Percentiles rank a stretch among this genome's conserved stretches.
Evolutionary conservation across 2,113 vertebrate species (phyloP).

Genomic region (Puma concolor): DNA sequence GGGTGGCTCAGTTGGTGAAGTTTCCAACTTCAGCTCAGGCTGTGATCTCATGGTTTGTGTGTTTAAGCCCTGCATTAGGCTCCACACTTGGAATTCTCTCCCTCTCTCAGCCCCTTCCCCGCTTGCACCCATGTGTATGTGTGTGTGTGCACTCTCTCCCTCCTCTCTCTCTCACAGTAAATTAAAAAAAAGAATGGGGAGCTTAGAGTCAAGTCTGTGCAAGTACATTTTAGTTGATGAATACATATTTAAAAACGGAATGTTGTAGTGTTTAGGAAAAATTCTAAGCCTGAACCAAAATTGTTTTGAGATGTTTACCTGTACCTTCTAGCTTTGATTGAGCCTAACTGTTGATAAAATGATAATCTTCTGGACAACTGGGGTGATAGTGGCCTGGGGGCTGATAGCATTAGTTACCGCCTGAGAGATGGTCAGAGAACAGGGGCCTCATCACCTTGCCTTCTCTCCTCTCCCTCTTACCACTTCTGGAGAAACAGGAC

Average conservation of each 20-base stretch:
- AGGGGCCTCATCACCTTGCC: neutral
- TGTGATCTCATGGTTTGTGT: no score
- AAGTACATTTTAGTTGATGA: neutral
- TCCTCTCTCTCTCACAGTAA: no score
- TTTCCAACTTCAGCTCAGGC: no score
- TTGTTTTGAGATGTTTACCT: neutral
- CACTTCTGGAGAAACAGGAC: slow-evolving; percentile 86
- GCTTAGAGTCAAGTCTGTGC: neutral
- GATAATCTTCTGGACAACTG: neutral
- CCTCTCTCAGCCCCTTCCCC: no score
- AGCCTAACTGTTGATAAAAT: neutral
- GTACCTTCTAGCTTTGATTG: neutral
- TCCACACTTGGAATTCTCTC: no score
- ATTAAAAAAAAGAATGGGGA: neutral
- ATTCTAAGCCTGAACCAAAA: neutral
- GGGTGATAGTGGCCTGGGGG: neutral
- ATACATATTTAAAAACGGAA: neutral
- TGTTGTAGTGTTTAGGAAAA: neutral
- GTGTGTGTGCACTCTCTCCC: no score
- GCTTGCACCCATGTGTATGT: no score
- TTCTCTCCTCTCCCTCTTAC: neutral
- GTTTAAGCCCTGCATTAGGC: no score
- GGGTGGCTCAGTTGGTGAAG: no score
- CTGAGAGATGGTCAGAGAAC: neutral
- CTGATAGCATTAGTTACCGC: neutral